A percentile compares a stretch with the other conserved stretches of the same genome.
phyloP scores from a whole-genome alignment of 2,888 invertebrate genomes.

The Volucella bombylans region DNA sequence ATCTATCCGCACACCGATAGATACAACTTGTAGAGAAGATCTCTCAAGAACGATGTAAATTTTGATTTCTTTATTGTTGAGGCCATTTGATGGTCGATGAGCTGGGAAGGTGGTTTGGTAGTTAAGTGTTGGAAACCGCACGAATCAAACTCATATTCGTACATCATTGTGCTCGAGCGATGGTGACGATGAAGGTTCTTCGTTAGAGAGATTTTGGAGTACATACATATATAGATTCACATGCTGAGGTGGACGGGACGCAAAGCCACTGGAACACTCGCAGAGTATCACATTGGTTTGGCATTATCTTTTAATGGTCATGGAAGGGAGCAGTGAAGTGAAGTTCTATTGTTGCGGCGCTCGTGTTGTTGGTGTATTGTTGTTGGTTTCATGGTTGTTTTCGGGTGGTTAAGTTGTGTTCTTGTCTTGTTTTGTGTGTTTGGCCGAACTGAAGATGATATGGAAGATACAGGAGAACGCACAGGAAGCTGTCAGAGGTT shows the following conservation, averaged over 20 bases:
- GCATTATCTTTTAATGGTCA: constrained; percentile 49
- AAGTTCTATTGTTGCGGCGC: constrained; percentile 16
- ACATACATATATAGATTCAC: constrained; percentile 26
- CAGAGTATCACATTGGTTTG: constrained; percentile 35
- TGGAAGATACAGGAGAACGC: constrained; percentile 61
- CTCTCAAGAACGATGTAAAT: constrained; percentile 68
- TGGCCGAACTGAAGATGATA: constrained; percentile 51
- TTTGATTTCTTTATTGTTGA: constrained; percentile 70
- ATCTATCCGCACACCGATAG: constrained; percentile 31
- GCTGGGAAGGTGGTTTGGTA: constrained; percentile 31
- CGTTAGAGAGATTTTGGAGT: background rate
- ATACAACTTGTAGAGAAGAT: constrained; percentile 25
- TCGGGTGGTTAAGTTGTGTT: constrained; percentile 65
- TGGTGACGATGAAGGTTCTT: constrained; percentile 70
- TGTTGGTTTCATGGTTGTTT: constrained; percentile 66
- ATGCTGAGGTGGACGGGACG: background rate
- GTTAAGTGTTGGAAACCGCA: constrained; percentile 36
- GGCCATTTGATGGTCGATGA: constrained; percentile 40
- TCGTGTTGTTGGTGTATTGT: constrained; percentile 19
- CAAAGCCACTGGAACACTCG: background rate
- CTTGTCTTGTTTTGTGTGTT: constrained; percentile 59
- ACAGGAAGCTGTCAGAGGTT: constrained; percentile 77
- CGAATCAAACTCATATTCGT: background rate
- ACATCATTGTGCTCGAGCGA: constrained; percentile 45
- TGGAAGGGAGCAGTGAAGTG: constrained; percentile 49